Base-by-base conservation (phyloP, 2,797 vertebrate species). In the Microctenopoma lineatum region DNA sequence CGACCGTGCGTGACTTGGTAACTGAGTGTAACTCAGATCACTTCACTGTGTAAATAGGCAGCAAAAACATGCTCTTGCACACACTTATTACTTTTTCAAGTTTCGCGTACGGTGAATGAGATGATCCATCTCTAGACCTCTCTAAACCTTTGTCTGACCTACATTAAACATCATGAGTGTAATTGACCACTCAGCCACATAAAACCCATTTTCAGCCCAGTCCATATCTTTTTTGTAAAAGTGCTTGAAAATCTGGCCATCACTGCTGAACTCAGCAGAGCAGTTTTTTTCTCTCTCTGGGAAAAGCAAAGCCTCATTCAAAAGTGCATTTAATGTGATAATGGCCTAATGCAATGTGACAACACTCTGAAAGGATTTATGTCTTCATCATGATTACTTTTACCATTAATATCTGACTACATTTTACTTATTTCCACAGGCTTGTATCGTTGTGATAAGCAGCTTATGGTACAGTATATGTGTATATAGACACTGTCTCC, bases 101-200 rank as follows among this genome's bases (percentile, higher is more conserved):
- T 65, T 70, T 27, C 38, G 55, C 15, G 2, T 16, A 36, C 38
- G 51, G 46, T 53, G 27, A 66, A 60, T 61, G 67, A 73, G 48
- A 74, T 60, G 68, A 82, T 68, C 53, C 56, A 74, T 72, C 59
- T 78, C 57, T 16, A 76, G 56, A 70, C 56, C 53, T 48, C 59
- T 68, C 47, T 51, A 74, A 73, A 81, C 79, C 70, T 71, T 69
- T 54, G 61, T 58, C 73, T 70, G 79, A 84, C 77, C 73, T 63
- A 76, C 70, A 70, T 75, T 75, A 69, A 79, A 65, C 47, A 69
- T 66, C 59, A 72, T 32, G 71, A 82, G 70, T 73, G 66, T 74
- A 82, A 84, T 84, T 52, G 70, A 86, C 71, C 80, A 77, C 57
- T 27, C 9, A 47, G 66, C 39, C 59, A 66, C 52, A 73, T 65